Base-by-base conservation (phyloP, 1,140 invertebrate genomes). In the Cheumatopsyche charites region DNA sequence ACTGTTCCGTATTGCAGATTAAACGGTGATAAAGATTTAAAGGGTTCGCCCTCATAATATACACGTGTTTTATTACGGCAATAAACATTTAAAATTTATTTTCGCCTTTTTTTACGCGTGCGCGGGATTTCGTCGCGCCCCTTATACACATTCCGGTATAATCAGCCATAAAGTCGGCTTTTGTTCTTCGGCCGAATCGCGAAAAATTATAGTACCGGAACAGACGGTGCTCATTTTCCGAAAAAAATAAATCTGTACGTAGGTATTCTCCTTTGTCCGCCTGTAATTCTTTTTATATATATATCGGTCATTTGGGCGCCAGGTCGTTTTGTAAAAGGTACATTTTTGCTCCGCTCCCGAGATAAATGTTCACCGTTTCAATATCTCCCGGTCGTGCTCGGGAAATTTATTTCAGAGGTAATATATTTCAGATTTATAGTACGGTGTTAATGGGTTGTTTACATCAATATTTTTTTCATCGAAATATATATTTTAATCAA, bases 11-110 rank as follows among this genome's bases (percentile, higher is more conserved):
- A 58, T 58, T 58, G 23, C 55, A 58, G 19, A 58, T 58, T 58
- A 58, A 58, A 58, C 55, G 55, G 21, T 25, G 55, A 58, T 58
- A 58, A 58, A 58, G 55, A 58, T 58, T 58, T 58, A 58, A 58
- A 58, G 55, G 55, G 55, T 58, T 23, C 17, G 17, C 55, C 55
- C 55, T 25, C 55, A 12, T 12, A 58, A 58, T 23, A 13, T 25
- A 58, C 55, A 58, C 19, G 23, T 19, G 21, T 58, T 58, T 25
- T 25, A 58, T 58, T 58, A 58, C 21, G 21, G 55, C 21, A 58
- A 58, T 58, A 58, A 58, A 58, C 55, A 58, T 58, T 58, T 58
- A 23, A 25, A 25, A 58, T 58, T 58, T 58, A 58, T 25, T 58
- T 52, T 52, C 47, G 47, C 15, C 19, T 52, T 52, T 36, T 36